phyloP scores from a whole-genome alignment of 1,140 invertebrate genomes.

The Coboldia fuscipes region DNA sequence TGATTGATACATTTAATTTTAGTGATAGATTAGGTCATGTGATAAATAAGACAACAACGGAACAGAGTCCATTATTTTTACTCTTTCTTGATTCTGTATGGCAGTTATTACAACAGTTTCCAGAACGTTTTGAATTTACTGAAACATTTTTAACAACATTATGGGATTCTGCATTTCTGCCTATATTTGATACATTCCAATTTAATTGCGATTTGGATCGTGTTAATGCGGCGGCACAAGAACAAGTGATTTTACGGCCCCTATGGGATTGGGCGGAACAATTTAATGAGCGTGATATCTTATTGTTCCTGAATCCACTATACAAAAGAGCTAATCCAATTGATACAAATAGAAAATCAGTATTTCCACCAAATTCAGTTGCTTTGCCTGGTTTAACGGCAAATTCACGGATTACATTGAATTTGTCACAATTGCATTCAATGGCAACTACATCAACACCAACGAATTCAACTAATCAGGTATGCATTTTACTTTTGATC shows the following conservation, averaged over 20 bases:
- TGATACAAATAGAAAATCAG: constrained; percentile 5
- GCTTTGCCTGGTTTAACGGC: constrained; percentile 10
- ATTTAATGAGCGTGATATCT: constrained; percentile 52
- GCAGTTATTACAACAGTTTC: constrained; percentile 77
- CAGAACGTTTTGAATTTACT: constrained; percentile 73
- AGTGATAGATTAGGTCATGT: constrained; percentile 44
- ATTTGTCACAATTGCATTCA: not conserved
- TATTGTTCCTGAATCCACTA: constrained; percentile 58
- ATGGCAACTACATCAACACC: not conserved
- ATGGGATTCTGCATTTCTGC: constrained; percentile 72
- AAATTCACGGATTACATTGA: not conserved
- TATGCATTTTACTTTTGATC: not conserved
- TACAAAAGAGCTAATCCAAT: constrained; percentile 23
- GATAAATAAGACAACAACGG: constrained; percentile 15
- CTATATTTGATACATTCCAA: constrained; percentile 80
- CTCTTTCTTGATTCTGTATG: constrained; percentile 85
- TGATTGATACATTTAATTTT: too few relatives aligned
- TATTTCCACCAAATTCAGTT: constrained; percentile 8
- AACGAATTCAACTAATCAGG: not conserved
- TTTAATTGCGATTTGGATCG: constrained; percentile 65
- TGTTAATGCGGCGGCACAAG: constrained; percentile 26
- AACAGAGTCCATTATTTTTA: constrained; percentile 64
- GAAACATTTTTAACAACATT: constrained; percentile 79
- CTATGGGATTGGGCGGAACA: constrained; percentile 73
- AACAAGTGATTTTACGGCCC: constrained; percentile 36